Evolutionary conservation across 2,113 vertebrate genomes (phyloP).

Genomic region (Thomomys bottae): DNA sequence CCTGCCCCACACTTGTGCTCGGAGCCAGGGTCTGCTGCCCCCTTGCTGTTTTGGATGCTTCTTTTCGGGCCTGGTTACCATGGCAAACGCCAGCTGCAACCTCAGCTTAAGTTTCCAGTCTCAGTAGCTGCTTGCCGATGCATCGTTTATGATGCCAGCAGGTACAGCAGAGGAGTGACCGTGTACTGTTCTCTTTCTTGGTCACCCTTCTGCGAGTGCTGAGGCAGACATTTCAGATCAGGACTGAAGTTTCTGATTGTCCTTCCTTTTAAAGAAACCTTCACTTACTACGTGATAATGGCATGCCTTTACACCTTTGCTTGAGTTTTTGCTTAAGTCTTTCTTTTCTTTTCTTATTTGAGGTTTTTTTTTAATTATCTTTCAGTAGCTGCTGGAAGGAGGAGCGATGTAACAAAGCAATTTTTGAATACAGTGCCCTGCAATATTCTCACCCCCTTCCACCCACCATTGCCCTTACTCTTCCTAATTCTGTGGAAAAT

Average conservation of each 20-base stretch:
- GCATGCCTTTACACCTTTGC: neutral
- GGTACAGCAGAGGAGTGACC: neutral
- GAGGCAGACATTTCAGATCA: slow-evolving; percentile 23
- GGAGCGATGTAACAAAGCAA: too few relatives aligned
- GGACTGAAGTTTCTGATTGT: neutral
- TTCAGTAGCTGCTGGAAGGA: too few relatives aligned
- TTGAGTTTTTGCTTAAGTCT: neutral
- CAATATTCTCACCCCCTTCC: too few relatives aligned
- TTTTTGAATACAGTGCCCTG: too few relatives aligned
- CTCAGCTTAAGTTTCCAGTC: neutral
- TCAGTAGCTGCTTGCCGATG: neutral
- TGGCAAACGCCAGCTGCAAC: slow-evolving; percentile 39
- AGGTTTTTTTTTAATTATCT: too few relatives aligned
- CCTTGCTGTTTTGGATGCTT: neutral
- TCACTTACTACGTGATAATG: neutral
- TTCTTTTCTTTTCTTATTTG: too few relatives aligned
- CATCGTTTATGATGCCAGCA: slow-evolving; percentile 25
- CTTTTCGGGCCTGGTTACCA: slow-evolving; percentile 47
- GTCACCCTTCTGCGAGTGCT: neutral
- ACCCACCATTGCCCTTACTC: too few relatives aligned
- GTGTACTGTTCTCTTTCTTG: neutral
- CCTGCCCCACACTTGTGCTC: neutral
- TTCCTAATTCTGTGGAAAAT: too few relatives aligned
- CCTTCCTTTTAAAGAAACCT: neutral
- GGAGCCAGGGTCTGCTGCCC: neutral